Percentiles rank a stretch among this genome's conserved stretches.
These are phyloP conservation scores for Setophaga coronata DNA, from an alignment of 2,113 vertebrate genomes.

Conservation along the genomic window DNA sequence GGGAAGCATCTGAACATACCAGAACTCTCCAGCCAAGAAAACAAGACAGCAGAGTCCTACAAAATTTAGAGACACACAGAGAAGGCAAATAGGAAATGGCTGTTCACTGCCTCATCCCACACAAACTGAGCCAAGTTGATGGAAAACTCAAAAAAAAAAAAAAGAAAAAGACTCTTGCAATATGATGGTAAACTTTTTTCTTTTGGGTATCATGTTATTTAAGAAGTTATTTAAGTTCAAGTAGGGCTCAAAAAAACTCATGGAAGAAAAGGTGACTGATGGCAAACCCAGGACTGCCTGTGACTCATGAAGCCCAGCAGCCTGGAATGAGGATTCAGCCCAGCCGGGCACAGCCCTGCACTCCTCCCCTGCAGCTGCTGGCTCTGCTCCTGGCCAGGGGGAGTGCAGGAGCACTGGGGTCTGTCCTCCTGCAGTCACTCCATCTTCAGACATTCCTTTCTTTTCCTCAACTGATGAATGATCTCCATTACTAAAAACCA, in stretches of 20 bases:
- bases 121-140: background rate
- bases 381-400: background rate
- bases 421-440: background rate
- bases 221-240: background rate
- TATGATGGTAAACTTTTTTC: background rate
- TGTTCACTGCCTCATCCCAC: background rate
- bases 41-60: background rate
- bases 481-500: background rate
- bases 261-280: background rate
- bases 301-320: background rate
- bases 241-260: background rate
- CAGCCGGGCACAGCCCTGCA: accelerated
- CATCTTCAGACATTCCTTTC: background rate
- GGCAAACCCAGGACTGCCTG: background rate
- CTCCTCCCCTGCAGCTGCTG: background rate
- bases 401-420: accelerated
- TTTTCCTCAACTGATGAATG: background rate
- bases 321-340: background rate
- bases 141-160: background rate
- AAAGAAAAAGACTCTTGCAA: background rate
- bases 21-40: background rate
- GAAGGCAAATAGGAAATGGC: background rate
- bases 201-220: accelerated
- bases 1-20: background rate
- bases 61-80: background rate